Evolutionary conservation across 2,113 vertebrate genomes (phyloP).

Genomic region (Eurypyga helias): DNA sequence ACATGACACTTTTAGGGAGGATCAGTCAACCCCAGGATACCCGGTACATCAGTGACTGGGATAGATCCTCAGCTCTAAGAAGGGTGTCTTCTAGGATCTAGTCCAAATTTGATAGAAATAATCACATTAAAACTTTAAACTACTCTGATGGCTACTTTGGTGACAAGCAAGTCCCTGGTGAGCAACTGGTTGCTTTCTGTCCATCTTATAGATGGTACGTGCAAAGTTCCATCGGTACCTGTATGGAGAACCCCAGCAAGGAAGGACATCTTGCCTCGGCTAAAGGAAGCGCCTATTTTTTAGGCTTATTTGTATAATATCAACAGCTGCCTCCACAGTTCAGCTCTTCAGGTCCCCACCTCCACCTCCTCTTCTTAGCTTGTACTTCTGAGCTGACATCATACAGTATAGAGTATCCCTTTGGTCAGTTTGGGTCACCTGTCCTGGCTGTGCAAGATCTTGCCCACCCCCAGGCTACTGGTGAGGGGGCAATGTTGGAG

Average conservation of each 20-base stretch:
- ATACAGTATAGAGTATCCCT: too few relatives aligned
- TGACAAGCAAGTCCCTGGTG: not conserved
- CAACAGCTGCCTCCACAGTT: not conserved
- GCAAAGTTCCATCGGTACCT: not conserved
- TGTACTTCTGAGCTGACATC: too few relatives aligned
- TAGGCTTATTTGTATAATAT: not conserved
- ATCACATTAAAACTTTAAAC: not conserved
- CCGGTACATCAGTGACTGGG: not conserved
- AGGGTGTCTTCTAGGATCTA: not conserved
- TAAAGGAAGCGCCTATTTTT: not conserved
- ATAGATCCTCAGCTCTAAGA: not conserved
- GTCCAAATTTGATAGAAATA: not conserved
- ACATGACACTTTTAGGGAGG: not conserved
- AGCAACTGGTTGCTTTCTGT: not conserved
- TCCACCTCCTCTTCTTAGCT: too few relatives aligned
- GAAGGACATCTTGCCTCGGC: not conserved
- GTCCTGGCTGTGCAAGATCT: too few relatives aligned
- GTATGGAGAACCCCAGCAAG: not conserved
- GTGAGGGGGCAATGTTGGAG: too few relatives aligned
- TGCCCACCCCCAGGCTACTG: too few relatives aligned
- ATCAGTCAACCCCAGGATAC: not conserved
- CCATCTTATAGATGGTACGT: not conserved
- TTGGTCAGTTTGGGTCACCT: too few relatives aligned
- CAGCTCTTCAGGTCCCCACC: not conserved
- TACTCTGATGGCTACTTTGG: not conserved